Base-by-base conservation (phyloP, 2,797 vertebrate genomes). In the Galagoides demidoff region DNA sequence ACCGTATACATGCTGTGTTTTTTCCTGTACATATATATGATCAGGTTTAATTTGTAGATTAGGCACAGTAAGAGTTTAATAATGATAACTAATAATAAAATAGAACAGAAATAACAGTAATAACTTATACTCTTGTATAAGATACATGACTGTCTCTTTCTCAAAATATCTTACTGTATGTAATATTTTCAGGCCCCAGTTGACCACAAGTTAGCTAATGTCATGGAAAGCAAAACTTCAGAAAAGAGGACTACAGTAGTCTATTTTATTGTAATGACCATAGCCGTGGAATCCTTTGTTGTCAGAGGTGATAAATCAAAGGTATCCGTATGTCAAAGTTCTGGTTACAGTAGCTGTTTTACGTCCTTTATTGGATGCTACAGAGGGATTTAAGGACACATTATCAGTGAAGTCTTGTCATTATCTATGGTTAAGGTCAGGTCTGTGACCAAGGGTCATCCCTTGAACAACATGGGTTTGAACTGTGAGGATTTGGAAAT, bases 241-340 rank as follows among this genome's bases (percentile, higher is more conserved):
- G 22, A 23, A 57, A 37, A 57, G 7, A 14, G n/a, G 13, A 57
- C 52, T 57, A 16, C 12, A 34, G 8, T 34, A 71, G 61, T 93
- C 83, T 96, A n/a, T 92, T 10, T 95, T 94, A 90, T 31, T 91
- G 88, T 85, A 87, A 68, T 27, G 17, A 59, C 25, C 93, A 88
- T 93, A 93, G 63, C 71, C 89, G 52, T 49, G 93, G 73, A 95
- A 91, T 31, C 63, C 63, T 96, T 78, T 96, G 0, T 94, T 98
- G 85, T 92, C 49, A 84, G 95, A 97, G 73, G 76, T 59, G n/a
- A 57, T 27, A 93, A 91, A 63, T 73, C 45, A 73, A 59, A 92
- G 57, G 16, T 37, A 27, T 10, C 39, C 43, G 0, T 39, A 22
- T 74, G 22, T 92, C n/a, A 34, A 4, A 84, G 27, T 16, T 82